These are phyloP conservation scores for Gymnocypris eckloni DNA, from an alignment of 2,797 vertebrate species.

Conservation along the genomic window DNA sequence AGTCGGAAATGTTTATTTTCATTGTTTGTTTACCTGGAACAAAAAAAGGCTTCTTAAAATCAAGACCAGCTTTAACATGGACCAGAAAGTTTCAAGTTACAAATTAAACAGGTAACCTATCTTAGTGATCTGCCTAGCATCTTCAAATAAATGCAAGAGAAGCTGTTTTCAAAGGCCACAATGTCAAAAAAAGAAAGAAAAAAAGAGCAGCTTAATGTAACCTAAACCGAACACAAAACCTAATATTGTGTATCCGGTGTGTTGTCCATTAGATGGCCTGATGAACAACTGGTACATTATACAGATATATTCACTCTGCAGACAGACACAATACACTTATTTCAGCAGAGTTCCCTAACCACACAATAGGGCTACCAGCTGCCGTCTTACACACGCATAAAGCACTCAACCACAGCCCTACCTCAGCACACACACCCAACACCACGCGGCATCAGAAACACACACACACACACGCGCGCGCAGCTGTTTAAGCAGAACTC, in stretches of 20 bases:
- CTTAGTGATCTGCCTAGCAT: not conserved
- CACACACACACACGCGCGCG: slow-evolving; percentile 14
- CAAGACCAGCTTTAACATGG: not conserved
- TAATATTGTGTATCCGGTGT: not conserved
- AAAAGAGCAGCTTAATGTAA: not conserved
- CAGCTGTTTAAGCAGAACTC: slow-evolving; percentile 51
- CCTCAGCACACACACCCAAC: slow-evolving; percentile 24
- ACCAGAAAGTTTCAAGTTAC: not conserved
- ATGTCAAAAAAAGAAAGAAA: not conserved
- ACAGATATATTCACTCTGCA: slow-evolving; percentile 39
- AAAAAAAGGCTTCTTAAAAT: slow-evolving; percentile 3
- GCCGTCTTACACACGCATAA: slow-evolving; percentile 46
- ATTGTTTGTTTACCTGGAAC: not conserved
- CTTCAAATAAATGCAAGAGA: not conserved
- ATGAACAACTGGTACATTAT: slow-evolving; percentile 45
- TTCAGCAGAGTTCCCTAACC: slow-evolving; percentile 35
- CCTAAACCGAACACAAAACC: not conserved
- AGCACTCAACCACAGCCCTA: slow-evolving; percentile 27
- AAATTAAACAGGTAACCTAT: not conserved
- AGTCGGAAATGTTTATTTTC: not conserved
- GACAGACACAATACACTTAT: slow-evolving; percentile 49
- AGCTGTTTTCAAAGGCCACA: not conserved
- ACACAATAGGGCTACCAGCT: slow-evolving; percentile 55
- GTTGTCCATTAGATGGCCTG: not conserved
- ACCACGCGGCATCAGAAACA: slow-evolving; percentile 15